Evolutionary conservation across 1,140 invertebrate genomes (phyloP), one percentile per base, ranked within the genome.

Genomic region (Nomia melanderi): DNA sequence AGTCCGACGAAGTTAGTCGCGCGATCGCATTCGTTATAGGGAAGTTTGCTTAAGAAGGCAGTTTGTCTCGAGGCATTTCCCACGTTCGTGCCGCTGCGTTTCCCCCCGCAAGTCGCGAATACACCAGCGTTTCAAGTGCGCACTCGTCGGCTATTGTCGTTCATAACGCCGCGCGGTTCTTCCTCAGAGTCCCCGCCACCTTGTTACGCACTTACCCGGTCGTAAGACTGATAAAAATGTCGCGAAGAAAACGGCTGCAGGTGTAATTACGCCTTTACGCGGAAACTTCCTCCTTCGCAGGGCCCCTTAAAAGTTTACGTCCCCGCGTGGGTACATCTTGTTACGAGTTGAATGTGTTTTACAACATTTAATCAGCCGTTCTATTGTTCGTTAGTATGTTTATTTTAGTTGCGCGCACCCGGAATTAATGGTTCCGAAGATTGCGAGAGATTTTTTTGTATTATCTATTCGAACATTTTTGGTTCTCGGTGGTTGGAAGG

Each of bases 21-120:
- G 47, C 77, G 73, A 87, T 86, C 78, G 81, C 81, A 85, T 88
- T 87, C 80, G 86, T 88, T 88, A 83, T 69, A 66, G 64, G n/a
- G 71, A 81, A 78, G 59, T 77, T 67, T 75, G 79, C 77, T 80
- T 69, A 59, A 65, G 75, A 66, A 74, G 77, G 60, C 69, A 73
- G 64, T 80, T 84, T 87, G 72, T 85, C 76, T 81, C 67, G 39
- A 74, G 56, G 53, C 78, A 57, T 79, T 83, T 84, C 72, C 64
- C 65, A 72, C 80, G 71, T 73, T 57, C 69, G 66, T 50, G 54
- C 73, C 27, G 57, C 29, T 29, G 29, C 57, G 44, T 62, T 73
- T 64, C 54, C 54, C n/a, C 39, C 54, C 20, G 3, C 25, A 11
- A 6, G 4, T 47, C 20, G 6, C 44, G 44, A 47, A 2, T 36